Conservation (phyloP, 2,888 invertebrate species). For the Elegia similella region DNA sequence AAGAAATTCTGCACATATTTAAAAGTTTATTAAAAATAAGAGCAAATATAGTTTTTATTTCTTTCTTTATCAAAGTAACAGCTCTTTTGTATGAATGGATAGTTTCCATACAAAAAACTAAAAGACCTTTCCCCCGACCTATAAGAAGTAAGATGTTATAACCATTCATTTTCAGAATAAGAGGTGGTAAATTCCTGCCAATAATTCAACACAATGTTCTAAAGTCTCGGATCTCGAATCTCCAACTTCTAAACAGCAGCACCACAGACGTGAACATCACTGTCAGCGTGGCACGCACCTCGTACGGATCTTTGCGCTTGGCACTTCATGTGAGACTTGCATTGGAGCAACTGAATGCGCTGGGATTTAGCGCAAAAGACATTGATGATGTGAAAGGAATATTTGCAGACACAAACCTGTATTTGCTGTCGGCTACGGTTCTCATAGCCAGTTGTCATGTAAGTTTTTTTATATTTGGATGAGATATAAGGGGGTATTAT, state of each 20-base stretch:
- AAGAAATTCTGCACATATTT: too few species aligned
- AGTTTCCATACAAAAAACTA: too few species aligned
- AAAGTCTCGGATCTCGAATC: constrained; percentile 88
- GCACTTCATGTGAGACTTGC: constrained; percentile 89
- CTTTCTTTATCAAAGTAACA: neutral
- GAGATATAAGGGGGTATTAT: too few species aligned
- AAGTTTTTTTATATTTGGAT: constrained; percentile 54
- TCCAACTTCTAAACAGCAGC: constrained; percentile 84
- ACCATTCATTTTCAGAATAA: constrained; percentile 72
- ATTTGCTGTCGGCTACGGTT: constrained; percentile 93
- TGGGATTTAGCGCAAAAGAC: constrained; percentile 96
- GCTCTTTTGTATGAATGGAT: too few species aligned
- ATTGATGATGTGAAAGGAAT: constrained; percentile 98
- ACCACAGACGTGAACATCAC: constrained; percentile 84
- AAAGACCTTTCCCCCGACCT: too few species aligned
- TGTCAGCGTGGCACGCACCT: constrained; percentile 87
- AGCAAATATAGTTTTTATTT: too few species aligned
- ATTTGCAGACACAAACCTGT: constrained; percentile 97
- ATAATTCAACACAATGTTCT: constrained; percentile 92
- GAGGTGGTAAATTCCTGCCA: constrained; percentile 87
- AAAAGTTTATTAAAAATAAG: too few species aligned
- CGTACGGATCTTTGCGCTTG: constrained; percentile 89
- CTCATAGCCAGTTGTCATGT: constrained; percentile 96
- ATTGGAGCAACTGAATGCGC: constrained; percentile 84
- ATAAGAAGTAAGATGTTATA: too few species aligned